These are phyloP conservation scores for Rissa tridactyla DNA, from an alignment of 2,113 vertebrate species.

Conservation along the genomic window DNA sequence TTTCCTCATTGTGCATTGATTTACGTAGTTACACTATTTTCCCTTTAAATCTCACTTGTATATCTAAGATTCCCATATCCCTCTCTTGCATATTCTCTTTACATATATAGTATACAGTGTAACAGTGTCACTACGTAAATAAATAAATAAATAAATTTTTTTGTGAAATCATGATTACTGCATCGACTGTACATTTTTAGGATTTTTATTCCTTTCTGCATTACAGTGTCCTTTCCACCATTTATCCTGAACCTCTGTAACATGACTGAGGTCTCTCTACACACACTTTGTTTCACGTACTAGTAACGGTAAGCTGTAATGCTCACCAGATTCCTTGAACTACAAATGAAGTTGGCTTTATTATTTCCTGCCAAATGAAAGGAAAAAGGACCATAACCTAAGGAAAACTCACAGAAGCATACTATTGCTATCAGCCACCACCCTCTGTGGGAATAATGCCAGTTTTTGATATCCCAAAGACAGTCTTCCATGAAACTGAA, in stretches of 20 bases:
- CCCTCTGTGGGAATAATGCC: not conserved
- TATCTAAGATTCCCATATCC: not conserved
- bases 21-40: not conserved
- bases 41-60: not conserved
- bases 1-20: not conserved
- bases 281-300: not conserved
- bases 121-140: not conserved
- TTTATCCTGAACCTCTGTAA: not conserved
- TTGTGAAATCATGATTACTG: not conserved
- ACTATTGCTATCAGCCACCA: not conserved
- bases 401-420: not conserved
- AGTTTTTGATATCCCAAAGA: not conserved
- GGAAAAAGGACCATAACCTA: not conserved
- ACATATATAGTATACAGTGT: too few species aligned
- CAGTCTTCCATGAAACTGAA: not conserved
- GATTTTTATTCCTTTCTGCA: not conserved
- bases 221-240: not conserved
- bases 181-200: not conserved
- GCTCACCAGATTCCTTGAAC: not conserved
- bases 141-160: not conserved
- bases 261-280: not conserved
- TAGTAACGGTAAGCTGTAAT: not conserved
- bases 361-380: not conserved
- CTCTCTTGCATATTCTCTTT: not conserved
- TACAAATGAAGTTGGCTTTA: not conserved